phyloP scores from a whole-genome alignment of 2,113 vertebrate species.

The Mola mola region DNA sequence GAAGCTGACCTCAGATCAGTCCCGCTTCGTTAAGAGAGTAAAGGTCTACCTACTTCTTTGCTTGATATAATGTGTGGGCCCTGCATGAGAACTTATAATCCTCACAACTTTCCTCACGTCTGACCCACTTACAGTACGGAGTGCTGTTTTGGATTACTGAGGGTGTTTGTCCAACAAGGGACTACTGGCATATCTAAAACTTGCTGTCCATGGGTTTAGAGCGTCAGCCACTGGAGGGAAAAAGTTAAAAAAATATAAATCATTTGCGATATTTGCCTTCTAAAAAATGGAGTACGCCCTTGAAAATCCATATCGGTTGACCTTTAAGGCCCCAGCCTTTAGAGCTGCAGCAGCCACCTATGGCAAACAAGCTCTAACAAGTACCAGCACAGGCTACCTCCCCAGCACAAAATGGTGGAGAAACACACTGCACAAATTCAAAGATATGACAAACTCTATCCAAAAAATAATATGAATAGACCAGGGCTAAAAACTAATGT shows the following conservation, averaged over 20 bases:
- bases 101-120: constrained; percentile 23
- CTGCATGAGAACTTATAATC: constrained; percentile 24
- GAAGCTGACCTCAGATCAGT: neutral
- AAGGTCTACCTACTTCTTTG: neutral
- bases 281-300: neutral
- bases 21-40: neutral
- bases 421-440: too few species aligned
- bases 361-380: constrained; percentile 9
- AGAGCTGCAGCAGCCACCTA: constrained; percentile 14
- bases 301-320: constrained; percentile 20
- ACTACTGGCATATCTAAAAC: neutral
- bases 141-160: constrained; percentile 13
- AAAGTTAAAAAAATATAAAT: neutral
- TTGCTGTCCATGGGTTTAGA: constrained; percentile 4
- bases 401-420: constrained; percentile 5
- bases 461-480: too few species aligned
- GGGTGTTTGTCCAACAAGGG: neutral
- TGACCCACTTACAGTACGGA: constrained; percentile 26
- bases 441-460: too few species aligned
- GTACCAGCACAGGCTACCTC: neutral
- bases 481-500: constrained; percentile 2
- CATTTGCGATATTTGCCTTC: constrained; percentile 10
- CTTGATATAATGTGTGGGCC: neutral
- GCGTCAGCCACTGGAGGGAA: constrained; percentile 4
- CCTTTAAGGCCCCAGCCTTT: neutral